phyloP scores from a whole-genome alignment of 1,140 invertebrate species.

The Papilio machaon region DNA sequence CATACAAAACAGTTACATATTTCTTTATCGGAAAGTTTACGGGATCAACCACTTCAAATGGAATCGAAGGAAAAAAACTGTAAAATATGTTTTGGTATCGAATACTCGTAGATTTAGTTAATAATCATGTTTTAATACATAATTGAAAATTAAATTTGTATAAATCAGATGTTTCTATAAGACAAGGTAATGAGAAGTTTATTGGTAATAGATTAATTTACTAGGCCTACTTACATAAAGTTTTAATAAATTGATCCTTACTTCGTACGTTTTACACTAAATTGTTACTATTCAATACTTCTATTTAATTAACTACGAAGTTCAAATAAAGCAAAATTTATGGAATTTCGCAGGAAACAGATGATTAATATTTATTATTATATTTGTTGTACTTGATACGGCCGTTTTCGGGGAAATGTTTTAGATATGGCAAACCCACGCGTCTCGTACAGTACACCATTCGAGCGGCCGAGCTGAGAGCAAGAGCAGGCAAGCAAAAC shows the following conservation, averaged over 20 bases:
- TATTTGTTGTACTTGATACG: not conserved
- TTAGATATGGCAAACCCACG: slow-evolving; percentile 55
- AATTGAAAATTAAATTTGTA: not conserved
- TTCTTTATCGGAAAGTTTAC: not conserved
- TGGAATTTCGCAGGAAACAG: slow-evolving; percentile 1
- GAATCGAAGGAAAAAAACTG: not conserved
- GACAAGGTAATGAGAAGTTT: too few species aligned
- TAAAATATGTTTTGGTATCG: not conserved
- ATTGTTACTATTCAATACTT: not conserved
- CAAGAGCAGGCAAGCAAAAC: slow-evolving; percentile 71
- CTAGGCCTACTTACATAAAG: too few species aligned
- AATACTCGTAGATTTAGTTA: not conserved
- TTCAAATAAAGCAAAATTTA: not conserved
- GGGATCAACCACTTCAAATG: not conserved
- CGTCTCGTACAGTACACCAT: slow-evolving; percentile 16
- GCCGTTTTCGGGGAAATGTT: slow-evolving; percentile 48
- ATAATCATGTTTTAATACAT: not conserved
- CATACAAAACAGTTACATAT: slow-evolving; percentile 1
- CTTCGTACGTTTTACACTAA: not conserved
- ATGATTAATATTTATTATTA: slow-evolving; percentile 5
- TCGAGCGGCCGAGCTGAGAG: slow-evolving; percentile 61
- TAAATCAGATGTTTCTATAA: too few species aligned
- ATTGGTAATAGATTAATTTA: too few species aligned
- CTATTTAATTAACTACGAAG: not conserved
- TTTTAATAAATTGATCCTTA: too few species aligned